Conservation (phyloP, 2,797 vertebrate species). For the Euthynnus affinis region DNA sequence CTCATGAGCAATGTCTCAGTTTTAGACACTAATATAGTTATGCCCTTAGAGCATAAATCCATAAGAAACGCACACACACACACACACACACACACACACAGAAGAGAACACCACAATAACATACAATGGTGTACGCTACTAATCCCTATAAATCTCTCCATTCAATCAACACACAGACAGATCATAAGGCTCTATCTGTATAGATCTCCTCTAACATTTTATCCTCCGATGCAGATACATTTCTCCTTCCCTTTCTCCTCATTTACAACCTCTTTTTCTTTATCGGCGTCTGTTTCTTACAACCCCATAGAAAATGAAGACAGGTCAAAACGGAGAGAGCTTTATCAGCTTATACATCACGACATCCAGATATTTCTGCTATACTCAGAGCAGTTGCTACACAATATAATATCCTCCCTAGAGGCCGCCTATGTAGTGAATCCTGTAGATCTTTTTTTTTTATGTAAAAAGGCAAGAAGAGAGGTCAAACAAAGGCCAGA, state of each 20-base stretch:
- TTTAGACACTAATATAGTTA: slow-evolving; percentile 64
- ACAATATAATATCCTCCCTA: neutral
- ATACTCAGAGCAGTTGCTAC: neutral
- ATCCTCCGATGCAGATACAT: slow-evolving; percentile 5
- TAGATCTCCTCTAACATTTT: slow-evolving; percentile 6
- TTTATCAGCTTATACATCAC: slow-evolving; percentile 29
- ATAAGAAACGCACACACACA: slow-evolving; percentile 30
- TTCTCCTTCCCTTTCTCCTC: slow-evolving; percentile 12
- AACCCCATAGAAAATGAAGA: slow-evolving; percentile 2
- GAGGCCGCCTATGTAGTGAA: neutral
- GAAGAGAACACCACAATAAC: slow-evolving; percentile 30
- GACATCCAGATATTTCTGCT: slow-evolving; percentile 2
- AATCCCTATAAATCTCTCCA: slow-evolving; percentile 50
- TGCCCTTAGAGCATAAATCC: slow-evolving; percentile 51
- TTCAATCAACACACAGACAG: slow-evolving; percentile 52
- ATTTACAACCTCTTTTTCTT: slow-evolving; percentile 28
- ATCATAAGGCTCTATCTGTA: slow-evolving; percentile 25
- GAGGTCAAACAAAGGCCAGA: slow-evolving; percentile 53
- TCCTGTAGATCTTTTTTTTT: slow-evolving; percentile 16
- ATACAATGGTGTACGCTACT: slow-evolving; percentile 33
- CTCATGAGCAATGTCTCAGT: slow-evolving; percentile 68
- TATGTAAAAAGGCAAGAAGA: slow-evolving; percentile 24
- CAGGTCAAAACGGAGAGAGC: slow-evolving; percentile 2
- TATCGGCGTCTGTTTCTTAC: slow-evolving; percentile 12
- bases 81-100: slow-evolving; percentile 24